Evolutionary conservation across 1,140 invertebrate genomes (phyloP), one percentile per base, ranked within the genome.

Genomic region (Papilio aristodemus): DNA sequence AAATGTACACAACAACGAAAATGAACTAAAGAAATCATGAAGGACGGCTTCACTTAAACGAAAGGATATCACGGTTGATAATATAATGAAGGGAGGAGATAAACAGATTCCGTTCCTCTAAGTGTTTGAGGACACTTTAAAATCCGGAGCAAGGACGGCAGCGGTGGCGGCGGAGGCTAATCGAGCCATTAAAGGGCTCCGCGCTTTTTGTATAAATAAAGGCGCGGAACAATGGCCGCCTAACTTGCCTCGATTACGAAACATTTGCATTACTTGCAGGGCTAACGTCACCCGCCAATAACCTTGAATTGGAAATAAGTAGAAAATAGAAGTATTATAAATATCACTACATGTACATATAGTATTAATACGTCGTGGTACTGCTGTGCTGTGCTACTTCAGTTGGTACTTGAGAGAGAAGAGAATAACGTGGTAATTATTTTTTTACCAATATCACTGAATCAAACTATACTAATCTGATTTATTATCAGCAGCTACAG

Each of bases 171-270:
- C 43, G 43, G 46, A 22, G 10, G 46, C 63, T 36, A 66, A 66
- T 50, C 43, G 41, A 37, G 13, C 41, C 41, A 66, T 50, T 66
- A 66, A 66, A 66, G 39, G 63, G 19, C 41, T 32, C 63, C 63
- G 27, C 41, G 63, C 63, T 50, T 66, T 66, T 66, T 50, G 63
- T 66, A 66, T 66, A 66, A 66, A 66, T 66, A 66, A 32, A 50
- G 19, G 13, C 25, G 22, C 25, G 36, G 14, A 66, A 66, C 41
- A 50, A 66, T 64, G 43, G 63, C 25, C 39, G 11, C 62, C 22
- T 66, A 50, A 66, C 27, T 46, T 22, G 63, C 14, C 32, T 66
- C 63, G 13, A 50, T 66, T 50, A 17, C 63, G 41, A 66, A 66
- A 66, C 63, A 66, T 66, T 66, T 66, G 43, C 25, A 66, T 66